Conservation (phyloP, 2,888 invertebrate species). For the Agrochola litura region DNA sequence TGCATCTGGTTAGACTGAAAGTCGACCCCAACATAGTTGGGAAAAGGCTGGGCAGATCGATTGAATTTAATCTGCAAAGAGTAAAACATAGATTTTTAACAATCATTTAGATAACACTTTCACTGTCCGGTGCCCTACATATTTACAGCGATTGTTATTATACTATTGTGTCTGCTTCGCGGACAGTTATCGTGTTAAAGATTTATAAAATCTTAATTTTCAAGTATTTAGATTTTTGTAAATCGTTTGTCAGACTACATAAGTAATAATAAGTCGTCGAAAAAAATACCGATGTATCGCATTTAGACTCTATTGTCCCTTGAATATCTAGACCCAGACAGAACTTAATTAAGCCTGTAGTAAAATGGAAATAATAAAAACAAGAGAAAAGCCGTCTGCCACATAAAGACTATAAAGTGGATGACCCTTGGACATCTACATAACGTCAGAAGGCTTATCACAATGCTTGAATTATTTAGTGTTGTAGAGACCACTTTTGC, state of each 20-base stretch:
- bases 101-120: conserved; percentile 20
- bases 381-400: conserved; percentile 14
- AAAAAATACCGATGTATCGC: neutral
- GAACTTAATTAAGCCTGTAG: conserved; percentile 5
- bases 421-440: conserved; percentile 49
- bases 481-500: conserved; percentile 46
- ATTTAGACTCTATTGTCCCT: neutral
- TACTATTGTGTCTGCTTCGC: conserved; percentile 14
- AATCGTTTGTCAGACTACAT: neutral
- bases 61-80: neutral
- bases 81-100: neutral
- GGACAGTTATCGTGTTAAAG: too few relatives aligned
- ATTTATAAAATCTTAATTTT: neutral
- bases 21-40: too few relatives aligned
- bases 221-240: neutral
- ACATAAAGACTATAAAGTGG: conserved; percentile 31
- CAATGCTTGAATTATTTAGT: conserved; percentile 61
- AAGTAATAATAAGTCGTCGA: neutral
- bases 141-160: neutral
- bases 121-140: conserved; percentile 27
- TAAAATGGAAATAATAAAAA: conserved; percentile 25
- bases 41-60: too few relatives aligned
- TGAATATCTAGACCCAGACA: neutral
- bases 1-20: too few relatives aligned
- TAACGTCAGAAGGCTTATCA: conserved; percentile 54